Percentiles rank a stretch among this genome's conserved stretches.
Conservation (phyloP, 2,888 invertebrate genomes). For the Endomychus coccineus region DNA sequence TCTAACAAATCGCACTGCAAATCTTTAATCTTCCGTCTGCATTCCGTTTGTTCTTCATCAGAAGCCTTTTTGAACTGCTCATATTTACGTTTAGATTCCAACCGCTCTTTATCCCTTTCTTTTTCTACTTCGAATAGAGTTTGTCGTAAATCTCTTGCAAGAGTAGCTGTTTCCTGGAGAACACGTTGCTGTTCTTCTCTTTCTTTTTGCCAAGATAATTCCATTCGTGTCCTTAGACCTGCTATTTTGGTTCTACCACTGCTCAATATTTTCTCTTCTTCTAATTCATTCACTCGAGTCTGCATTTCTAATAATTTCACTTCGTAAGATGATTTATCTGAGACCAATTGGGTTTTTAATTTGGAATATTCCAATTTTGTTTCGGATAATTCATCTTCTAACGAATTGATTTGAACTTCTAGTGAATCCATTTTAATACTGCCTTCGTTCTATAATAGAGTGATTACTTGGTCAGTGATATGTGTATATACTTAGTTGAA, state of each 20-base stretch:
- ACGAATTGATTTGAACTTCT: conserved; percentile 75
- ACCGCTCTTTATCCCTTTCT: conserved; percentile 80
- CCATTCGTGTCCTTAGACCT: conserved; percentile 79
- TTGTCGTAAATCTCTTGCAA: conserved; percentile 80
- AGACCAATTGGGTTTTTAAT: conserved; percentile 81
- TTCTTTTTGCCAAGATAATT: conserved; percentile 91
- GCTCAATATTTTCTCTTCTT: conserved; percentile 77
- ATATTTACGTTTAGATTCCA: conserved; percentile 77
- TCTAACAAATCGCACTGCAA: conserved; percentile 83
- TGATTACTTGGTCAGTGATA: too few relatives aligned
- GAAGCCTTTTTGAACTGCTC: conserved; percentile 77
- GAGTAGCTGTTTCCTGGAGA: conserved; percentile 81
- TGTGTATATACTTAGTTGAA: too few relatives aligned
- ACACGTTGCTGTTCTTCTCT: conserved; percentile 86
- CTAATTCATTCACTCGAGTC: conserved; percentile 80
- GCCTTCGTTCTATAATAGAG: too few relatives aligned
- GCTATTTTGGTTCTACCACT: conserved; percentile 80
- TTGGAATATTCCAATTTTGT: conserved; percentile 73
- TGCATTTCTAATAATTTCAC: conserved; percentile 83
- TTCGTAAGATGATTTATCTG: conserved; percentile 79
- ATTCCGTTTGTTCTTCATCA: conserved; percentile 86
- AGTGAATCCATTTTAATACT: conserved; percentile 56
- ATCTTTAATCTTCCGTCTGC: conserved; percentile 73
- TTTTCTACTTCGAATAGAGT: conserved; percentile 85
- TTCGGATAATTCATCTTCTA: conserved; percentile 85